A percentile compares a stretch with the other conserved stretches of the same genome.
Evolutionary conservation across 1,140 invertebrate species (phyloP).

Genomic region (Uloborus diversus): DNA sequence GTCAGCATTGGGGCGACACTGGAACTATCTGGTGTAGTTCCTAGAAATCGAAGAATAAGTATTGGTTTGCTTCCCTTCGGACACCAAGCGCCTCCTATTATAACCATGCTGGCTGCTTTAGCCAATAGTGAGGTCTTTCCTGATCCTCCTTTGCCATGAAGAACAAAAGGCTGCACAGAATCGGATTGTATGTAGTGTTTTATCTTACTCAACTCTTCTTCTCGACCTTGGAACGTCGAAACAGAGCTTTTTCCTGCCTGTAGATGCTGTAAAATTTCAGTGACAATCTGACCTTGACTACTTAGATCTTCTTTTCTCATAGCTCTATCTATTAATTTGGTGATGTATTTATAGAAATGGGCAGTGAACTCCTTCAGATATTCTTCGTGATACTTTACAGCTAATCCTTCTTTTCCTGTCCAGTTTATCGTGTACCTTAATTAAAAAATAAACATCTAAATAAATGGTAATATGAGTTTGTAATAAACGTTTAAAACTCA

Average conservation of each 20-base stretch:
- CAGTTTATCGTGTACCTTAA: slow-evolving; percentile 93
- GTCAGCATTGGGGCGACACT: slow-evolving; percentile 92
- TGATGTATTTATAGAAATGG: slow-evolving; percentile 94
- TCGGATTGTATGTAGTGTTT: slow-evolving; percentile 86
- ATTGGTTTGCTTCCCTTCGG: slow-evolving; percentile 75
- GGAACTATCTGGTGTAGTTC: slow-evolving; percentile 96
- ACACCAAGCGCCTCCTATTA: slow-evolving; percentile 62
- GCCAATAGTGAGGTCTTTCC: slow-evolving; percentile 96
- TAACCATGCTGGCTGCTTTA: slow-evolving; percentile 84
- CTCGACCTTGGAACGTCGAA: slow-evolving; percentile 92
- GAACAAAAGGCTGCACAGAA: slow-evolving; percentile 86
- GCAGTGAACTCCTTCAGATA: slow-evolving; percentile 95
- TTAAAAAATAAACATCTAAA: too few relatives aligned
- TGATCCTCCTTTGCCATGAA: slow-evolving; percentile 95
- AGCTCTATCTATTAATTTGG: slow-evolving; percentile 89
- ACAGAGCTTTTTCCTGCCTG: slow-evolving; percentile 97
- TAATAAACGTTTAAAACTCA: too few relatives aligned
- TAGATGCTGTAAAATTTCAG: slow-evolving; percentile 95
- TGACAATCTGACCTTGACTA: slow-evolving; percentile 91
- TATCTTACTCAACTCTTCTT: slow-evolving; percentile 84
- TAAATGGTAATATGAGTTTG: too few relatives aligned
- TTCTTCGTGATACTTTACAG: slow-evolving; percentile 90
- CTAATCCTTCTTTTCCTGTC: slow-evolving; percentile 94
- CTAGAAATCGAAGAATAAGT: slow-evolving; percentile 90
- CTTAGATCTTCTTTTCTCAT: slow-evolving; percentile 96